Evolutionary conservation across 2,113 vertebrate species (phyloP).

Genomic region (Notothenia coriiceps): DNA sequence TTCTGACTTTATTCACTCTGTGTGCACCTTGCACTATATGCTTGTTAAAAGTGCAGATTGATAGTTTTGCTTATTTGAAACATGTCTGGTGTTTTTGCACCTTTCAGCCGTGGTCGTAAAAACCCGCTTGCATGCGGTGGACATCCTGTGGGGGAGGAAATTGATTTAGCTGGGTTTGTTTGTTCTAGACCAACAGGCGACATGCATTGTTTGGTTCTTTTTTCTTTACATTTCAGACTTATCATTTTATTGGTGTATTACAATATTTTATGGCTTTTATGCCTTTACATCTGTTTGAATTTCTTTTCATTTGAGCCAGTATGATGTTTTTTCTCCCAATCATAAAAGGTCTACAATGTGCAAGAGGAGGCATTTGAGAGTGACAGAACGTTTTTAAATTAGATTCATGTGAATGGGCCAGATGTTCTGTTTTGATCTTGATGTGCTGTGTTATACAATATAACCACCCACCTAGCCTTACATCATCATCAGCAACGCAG

Average conservation of each 20-base stretch:
- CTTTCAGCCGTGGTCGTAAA: constrained; percentile 57
- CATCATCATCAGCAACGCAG: constrained; percentile 33
- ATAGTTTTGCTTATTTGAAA: constrained; percentile 45
- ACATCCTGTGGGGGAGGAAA: constrained; percentile 71
- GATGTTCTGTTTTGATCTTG: constrained; percentile 60
- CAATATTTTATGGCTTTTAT: constrained; percentile 43
- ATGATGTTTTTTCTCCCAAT: constrained; percentile 10
- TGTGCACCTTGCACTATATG: constrained; percentile 25
- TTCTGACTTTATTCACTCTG: constrained; percentile 26
- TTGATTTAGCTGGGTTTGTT: constrained; percentile 65
- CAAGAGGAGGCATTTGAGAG: constrained; percentile 18
- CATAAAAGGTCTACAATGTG: constrained; percentile 31
- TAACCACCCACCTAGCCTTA: constrained; percentile 36
- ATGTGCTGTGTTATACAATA: constrained; percentile 30
- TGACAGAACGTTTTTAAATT: constrained; percentile 19
- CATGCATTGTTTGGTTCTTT: constrained; percentile 19
- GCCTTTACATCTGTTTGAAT: constrained; percentile 37
- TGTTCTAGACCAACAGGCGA: constrained; percentile 45
- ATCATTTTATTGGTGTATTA: constrained; percentile 53
- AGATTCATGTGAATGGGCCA: constrained; percentile 51
- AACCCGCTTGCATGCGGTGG: constrained; percentile 49
- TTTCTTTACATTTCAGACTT: constrained; percentile 40
- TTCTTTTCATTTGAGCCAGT: constrained; percentile 36
- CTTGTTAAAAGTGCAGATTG: constrained; percentile 43
- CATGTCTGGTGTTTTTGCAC: constrained; percentile 61